Evolutionary conservation across 2,888 invertebrate genomes (phyloP), one percentile per base, ranked within the genome.

Genomic region (Seladonia tumulorum): DNA sequence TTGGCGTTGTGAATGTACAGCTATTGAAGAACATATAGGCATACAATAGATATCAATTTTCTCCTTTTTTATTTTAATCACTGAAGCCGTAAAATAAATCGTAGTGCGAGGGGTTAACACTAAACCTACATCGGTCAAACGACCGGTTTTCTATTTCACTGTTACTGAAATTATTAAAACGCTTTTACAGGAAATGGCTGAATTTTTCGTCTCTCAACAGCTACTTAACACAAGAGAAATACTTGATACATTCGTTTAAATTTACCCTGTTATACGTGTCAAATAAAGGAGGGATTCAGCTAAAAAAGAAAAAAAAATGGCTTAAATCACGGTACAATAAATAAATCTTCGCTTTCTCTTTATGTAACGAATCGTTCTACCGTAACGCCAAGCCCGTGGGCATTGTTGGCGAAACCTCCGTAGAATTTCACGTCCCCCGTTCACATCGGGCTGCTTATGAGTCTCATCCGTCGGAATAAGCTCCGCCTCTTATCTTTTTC

Each of bases 401-500:
- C 14, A 39, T 70, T 70, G 29, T 45, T 25, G 7, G 25, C n/a
- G 5, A 22, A 14, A 35, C 14, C 35, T 72, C n/a, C 2, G 42
- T 5, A 53, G n/a, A 73, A 75, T 53, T n/a, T 63, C 42, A 68
- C 39, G 63, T 63, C 35, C 22, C 35, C 45, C 25, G 63, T 79
- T 78, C 70, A n/a, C 75, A 72, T 75, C 39, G 35, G 7, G 5
- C 63, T 29, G 71, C 22, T 75, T 70, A 78, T 10, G 53, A 71
- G 60, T 63, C 63, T 53, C 29, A 18, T 49, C 53, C 42, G 1
- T 22, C 22, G 22, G 29, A 35, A 78, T 49, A 66, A 29, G n/a
- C 35, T 42, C 53, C n/a, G 57, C 14, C 39, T 42, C 72, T 79
- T 85, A 76, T 76, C 76, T 35, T 72, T 70, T 42, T 35, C 22